Conservation (phyloP, 2,113 vertebrate species). For the Pachyramphus minor region DNA sequence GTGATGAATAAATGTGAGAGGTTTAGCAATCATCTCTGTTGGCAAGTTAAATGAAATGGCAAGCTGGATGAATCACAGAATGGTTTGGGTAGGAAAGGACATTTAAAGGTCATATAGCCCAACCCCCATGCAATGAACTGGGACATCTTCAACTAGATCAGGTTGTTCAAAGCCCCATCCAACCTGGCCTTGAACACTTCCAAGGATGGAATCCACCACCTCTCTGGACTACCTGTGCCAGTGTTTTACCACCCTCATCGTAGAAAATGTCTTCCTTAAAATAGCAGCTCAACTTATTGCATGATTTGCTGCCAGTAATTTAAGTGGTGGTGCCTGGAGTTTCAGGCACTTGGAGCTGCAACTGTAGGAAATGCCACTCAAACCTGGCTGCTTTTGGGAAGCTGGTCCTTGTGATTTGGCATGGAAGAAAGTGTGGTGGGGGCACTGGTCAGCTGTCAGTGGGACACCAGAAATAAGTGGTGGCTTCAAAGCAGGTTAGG, state of each 20-base stretch:
- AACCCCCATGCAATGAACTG: neutral
- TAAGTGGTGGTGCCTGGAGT: neutral
- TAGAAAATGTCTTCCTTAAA: neutral
- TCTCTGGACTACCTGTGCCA: neutral
- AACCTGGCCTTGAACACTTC: neutral
- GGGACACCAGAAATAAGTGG: neutral
- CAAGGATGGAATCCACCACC: no score
- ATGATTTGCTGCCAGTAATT: neutral
- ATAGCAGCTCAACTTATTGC: neutral
- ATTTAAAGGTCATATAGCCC: neutral
- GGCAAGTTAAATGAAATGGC: neutral
- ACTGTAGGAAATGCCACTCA: neutral
- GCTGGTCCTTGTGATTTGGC: neutral
- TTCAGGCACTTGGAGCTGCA: neutral
- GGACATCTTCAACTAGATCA: neutral
- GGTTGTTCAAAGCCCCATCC: neutral
- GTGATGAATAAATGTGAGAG: neutral
- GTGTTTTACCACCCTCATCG: accelerated
- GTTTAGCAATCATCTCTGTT: neutral
- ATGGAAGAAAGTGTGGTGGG: neutral
- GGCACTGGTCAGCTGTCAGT: neutral
- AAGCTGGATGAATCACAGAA: neutral
- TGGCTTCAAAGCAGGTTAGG: neutral
- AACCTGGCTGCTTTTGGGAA: neutral
- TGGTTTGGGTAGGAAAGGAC: neutral